Evolutionary conservation across 2,797 vertebrate genomes (phyloP).

Genomic region (Anolis apletophallus): DNA sequence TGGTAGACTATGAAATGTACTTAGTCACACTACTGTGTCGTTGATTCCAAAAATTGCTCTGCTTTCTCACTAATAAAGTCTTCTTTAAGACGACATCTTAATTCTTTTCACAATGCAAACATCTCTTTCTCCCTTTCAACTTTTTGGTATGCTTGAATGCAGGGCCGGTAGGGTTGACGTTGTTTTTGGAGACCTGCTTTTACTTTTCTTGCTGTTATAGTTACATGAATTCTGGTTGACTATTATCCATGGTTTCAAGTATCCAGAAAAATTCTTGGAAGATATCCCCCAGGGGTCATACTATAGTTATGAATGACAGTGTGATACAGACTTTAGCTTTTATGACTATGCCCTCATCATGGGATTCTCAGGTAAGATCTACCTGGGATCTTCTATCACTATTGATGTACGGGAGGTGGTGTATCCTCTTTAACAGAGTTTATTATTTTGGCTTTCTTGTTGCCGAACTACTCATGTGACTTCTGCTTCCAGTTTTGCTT

Average conservation of each 20-base stretch:
- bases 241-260: too few species aligned
- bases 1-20: slow-evolving; percentile 57
- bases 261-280: too few species aligned
- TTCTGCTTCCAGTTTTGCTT: too few species aligned
- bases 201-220: neutral
- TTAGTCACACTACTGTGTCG: slow-evolving; percentile 45
- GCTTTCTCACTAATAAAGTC: slow-evolving; percentile 35
- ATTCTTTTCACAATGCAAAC: slow-evolving; percentile 28
- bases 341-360: neutral
- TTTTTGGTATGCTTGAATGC: neutral
- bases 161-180: neutral
- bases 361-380: neutral
- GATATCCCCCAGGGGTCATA: neutral
- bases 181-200: neutral
- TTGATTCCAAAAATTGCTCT: slow-evolving; percentile 48
- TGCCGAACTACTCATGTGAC: too few species aligned
- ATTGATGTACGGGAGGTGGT: neutral
- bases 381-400: neutral
- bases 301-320: neutral
- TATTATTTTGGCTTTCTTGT: neutral
- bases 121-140: slow-evolving; percentile 12
- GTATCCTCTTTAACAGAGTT: neutral
- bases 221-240: neutral
- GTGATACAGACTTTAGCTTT: neutral
- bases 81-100: slow-evolving; percentile 14